A percentile compares a stretch with the other conserved stretches of the same genome.
Conservation (phyloP, 2,797 vertebrate genomes). For the Hephaestus fuliginosus region DNA sequence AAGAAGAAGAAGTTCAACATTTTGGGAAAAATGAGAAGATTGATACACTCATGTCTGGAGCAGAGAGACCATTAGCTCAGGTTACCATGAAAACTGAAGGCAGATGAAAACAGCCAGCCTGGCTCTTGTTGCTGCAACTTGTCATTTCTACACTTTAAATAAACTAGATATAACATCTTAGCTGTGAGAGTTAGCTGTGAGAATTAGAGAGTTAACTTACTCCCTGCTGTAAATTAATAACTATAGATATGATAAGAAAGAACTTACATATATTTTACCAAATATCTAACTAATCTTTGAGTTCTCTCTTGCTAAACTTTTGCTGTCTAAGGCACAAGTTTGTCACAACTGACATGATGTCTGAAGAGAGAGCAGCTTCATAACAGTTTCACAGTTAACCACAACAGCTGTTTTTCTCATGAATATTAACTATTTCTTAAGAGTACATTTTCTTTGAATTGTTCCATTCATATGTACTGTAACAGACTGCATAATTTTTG, state of each 20-base stretch:
- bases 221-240: too few species aligned
- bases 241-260: too few species aligned
- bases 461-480: neutral
- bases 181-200: neutral
- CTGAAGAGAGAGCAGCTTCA: neutral
- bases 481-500: neutral
- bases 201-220: too few species aligned
- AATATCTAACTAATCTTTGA: neutral
- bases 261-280: too few species aligned
- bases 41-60: neutral
- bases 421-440: constrained; percentile 19
- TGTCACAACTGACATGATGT: neutral
- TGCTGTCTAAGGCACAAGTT: neutral
- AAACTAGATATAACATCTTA: too few species aligned
- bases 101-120: too few species aligned
- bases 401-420: neutral
- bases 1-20: neutral
- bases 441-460: neutral
- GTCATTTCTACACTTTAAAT: too few species aligned
- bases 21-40: neutral
- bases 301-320: neutral
- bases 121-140: too few species aligned
- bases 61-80: neutral
- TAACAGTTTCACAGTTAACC: neutral
- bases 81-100: neutral